Evolutionary conservation across 2,113 vertebrate species (phyloP).

Genomic region (Athene cunicularia): DNA sequence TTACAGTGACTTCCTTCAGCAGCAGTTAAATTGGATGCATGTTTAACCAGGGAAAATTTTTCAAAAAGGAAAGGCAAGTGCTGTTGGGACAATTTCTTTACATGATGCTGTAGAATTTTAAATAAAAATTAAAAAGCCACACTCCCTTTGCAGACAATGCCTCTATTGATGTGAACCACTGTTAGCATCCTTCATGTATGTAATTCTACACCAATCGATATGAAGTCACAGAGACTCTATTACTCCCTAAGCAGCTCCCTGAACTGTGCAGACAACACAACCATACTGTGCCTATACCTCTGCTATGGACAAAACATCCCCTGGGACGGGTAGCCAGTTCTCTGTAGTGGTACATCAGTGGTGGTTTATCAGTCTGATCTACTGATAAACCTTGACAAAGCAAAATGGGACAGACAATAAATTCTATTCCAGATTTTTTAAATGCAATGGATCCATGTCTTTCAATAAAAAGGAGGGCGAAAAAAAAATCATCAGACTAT

Average conservation of each 20-base stretch:
- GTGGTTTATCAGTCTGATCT: background rate
- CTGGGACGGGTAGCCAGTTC: background rate
- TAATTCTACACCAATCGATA: background rate
- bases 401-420: background rate
- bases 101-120: background rate
- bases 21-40: background rate
- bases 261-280: background rate
- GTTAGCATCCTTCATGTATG: accelerated
- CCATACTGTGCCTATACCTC: background rate
- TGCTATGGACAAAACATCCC: background rate
- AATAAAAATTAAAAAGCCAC: background rate
- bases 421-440: background rate
- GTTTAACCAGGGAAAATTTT: background rate
- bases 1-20: background rate
- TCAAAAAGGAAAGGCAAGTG: background rate
- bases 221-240: background rate
- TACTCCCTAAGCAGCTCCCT: background rate
- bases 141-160: background rate
- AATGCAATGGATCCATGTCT: background rate
- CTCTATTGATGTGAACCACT: background rate
- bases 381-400: background rate
- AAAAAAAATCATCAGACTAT: background rate
- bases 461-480: background rate
- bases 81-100: background rate
- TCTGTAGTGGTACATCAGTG: background rate